Conservation (phyloP, 2,888 invertebrate species). For the Nebria salina region DNA sequence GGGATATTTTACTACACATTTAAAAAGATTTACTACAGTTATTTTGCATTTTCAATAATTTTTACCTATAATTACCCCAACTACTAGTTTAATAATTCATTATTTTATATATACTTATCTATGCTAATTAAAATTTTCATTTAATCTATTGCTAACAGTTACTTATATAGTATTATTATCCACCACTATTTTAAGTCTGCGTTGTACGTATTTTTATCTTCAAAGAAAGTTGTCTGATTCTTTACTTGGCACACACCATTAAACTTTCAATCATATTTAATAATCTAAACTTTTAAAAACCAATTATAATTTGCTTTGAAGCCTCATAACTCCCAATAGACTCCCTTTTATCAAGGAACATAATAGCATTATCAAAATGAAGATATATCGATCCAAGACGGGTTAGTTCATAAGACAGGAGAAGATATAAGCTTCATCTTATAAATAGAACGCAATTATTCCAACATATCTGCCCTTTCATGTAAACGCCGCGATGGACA, state of each 20-base stretch:
- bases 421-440: not conserved
- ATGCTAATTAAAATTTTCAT: no score
- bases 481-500: not conserved
- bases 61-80: not conserved
- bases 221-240: not conserved
- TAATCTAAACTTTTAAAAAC: not conserved
- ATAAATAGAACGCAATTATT: not conserved
- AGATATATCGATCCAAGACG: not conserved
- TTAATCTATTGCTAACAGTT: no score
- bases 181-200: no score
- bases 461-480: not conserved
- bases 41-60: not conserved
- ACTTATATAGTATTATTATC: no score
- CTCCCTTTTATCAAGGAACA: not conserved
- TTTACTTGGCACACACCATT: not conserved
- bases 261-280: not conserved
- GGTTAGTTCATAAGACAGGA: no score
- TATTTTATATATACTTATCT: no score
- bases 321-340: not conserved
- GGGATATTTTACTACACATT: not conserved
- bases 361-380: not conserved
- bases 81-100: no score
- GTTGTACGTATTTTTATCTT: no score
- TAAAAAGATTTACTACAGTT: not conserved
- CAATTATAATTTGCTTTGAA: not conserved